Percentiles rank a stretch among this genome's conserved stretches.
These are phyloP conservation scores for Hafferia zeledoni DNA, from an alignment of 2,797 vertebrate species.

Conservation along the genomic window DNA sequence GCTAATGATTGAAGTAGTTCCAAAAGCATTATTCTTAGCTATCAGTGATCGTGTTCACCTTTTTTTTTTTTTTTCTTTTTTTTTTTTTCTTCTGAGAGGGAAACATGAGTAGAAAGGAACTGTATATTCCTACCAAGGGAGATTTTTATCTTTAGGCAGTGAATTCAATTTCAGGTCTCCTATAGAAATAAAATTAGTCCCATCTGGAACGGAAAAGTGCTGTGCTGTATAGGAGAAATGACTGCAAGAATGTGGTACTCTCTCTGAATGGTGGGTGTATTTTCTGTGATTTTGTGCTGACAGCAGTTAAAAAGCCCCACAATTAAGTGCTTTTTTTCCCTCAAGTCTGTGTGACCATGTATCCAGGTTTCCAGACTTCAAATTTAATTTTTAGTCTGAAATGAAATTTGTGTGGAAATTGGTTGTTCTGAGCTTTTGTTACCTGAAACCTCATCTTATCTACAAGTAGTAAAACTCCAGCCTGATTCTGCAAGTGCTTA, in stretches of 20 bases:
- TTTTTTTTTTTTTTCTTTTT: not conserved
- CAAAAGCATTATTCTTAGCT: slow-evolving; percentile 31
- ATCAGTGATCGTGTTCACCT: not conserved
- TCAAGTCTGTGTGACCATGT: not conserved
- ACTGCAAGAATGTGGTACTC: not conserved
- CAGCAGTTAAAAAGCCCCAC: not conserved
- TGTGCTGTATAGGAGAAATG: not conserved
- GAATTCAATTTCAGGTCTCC: slow-evolving; percentile 61
- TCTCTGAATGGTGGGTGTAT: not conserved
- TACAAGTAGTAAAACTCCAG: slow-evolving; percentile 36
- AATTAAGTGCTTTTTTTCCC: not conserved
- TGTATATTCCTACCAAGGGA: slow-evolving; percentile 58
- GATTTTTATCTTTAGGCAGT: slow-evolving; percentile 68
- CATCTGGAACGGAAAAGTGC: slow-evolving; percentile 59
- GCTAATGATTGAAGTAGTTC: slow-evolving; percentile 18
- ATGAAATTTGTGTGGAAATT: not conserved
- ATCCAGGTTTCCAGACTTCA: not conserved
- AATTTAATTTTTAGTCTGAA: not conserved
- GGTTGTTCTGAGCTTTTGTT: not conserved
- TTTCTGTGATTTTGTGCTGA: slow-evolving; percentile 44
- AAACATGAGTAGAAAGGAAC: slow-evolving; percentile 59
- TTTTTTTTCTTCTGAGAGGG: slow-evolving; percentile 6
- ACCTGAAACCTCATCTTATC: slow-evolving; percentile 20
- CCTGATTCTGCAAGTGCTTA: slow-evolving; percentile 24
- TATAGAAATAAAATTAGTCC: slow-evolving; percentile 61